Evolutionary conservation across 2,113 vertebrate genomes (phyloP), one percentile per base, ranked within the genome.

Genomic region (Percopsis transmontana): DNA sequence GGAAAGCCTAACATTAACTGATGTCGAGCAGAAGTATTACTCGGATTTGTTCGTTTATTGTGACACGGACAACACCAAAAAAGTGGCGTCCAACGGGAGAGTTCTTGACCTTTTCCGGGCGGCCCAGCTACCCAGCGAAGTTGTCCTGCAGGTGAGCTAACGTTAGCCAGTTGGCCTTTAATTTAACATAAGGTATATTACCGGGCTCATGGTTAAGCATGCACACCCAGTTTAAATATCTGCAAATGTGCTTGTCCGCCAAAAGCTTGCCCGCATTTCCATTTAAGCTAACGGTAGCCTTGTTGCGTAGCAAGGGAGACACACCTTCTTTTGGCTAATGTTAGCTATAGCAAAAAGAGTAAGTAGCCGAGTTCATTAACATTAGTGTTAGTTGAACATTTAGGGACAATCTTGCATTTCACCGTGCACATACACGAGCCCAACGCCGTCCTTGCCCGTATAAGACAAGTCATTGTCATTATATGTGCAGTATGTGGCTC

Each of bases 31-130:
- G 93, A 97, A 95, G 81, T 98, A 97, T 77, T 98, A 97, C 85
- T 96, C 95, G 85, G 96, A 98, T 62, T 89, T 98, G 83, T 98
- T 98, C 91, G 88, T 93, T 39, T 97, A 97, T 92, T 98, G 96
- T 93, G 96, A 98, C 92, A 96, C 95, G 77, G 96, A 98, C 85
- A 96, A 95, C 92, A 95, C 95, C 78, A 97, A 98, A 87, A 98
- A 98, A 93, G 95, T 97, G 90, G 95, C 95, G 64, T 95, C 95
- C 81, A 95, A 94, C 77, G 94, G 94, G 67, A 93, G 95, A 82
- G 96, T 97, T 81, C 91, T 96, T 79, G 96, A 98, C 90, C 94
- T 98, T 62, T 97, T 98, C 93, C 93, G 96, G 89, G 96, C 96
- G 91, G 96, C 96, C 81, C 96, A 98, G 93, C 92, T 98, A 40